Base-by-base conservation (phyloP, 2,888 invertebrate genomes). In the Leuctra nigra region DNA sequence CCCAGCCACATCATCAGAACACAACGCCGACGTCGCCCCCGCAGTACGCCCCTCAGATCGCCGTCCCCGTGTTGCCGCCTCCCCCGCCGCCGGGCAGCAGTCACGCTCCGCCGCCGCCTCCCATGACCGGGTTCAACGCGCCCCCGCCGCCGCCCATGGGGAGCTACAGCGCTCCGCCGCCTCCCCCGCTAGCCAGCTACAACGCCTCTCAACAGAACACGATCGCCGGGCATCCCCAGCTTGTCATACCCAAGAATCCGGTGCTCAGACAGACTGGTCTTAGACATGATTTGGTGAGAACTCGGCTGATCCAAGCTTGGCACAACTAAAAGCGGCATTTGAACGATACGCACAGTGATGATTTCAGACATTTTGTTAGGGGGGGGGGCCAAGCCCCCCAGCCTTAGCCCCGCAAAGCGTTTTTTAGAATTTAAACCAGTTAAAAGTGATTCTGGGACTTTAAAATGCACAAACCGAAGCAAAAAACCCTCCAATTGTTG, bases 161-260 rank as follows among this genome's bases (percentile, higher is more conserved):
- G 25, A 44, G 9, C 58, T 55, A 59, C 33, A 59, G 62, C 11
- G 64, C 64, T 41, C 67, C 66, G 4, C 64, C 68, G 23, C 68
- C 55, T 52, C 58, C 61, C 62, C 66, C 59, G 9, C 61, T 61
- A 36, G 62, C 62, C 16, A 14, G 20, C 7, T 4, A 29, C 11
- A 11, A 11, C 7, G 29, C 7, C 11, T 7, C 7, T 11, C 7
- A 7, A 11, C 6, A 7, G 11, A 11, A 11, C 6, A 11, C 7
- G 7, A 29, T 29, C 6, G 41, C 18, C 16, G 20, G 6, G 4
- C 72, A 86, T 86, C 65, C 85, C 85, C 18, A 86, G 86, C 50
- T 86, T 86, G 6, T 77, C 83, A 60, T 86, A 86, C 68, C 86
- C 86, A 1, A 86, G 80, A 81, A 61, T 80, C 80, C 62, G 81